A percentile compares a stretch with the other conserved stretches of the same genome.
These are phyloP conservation scores for Aotus griseimembra DNA, from an alignment of 2,797 vertebrate genomes.

Conservation along the genomic window DNA sequence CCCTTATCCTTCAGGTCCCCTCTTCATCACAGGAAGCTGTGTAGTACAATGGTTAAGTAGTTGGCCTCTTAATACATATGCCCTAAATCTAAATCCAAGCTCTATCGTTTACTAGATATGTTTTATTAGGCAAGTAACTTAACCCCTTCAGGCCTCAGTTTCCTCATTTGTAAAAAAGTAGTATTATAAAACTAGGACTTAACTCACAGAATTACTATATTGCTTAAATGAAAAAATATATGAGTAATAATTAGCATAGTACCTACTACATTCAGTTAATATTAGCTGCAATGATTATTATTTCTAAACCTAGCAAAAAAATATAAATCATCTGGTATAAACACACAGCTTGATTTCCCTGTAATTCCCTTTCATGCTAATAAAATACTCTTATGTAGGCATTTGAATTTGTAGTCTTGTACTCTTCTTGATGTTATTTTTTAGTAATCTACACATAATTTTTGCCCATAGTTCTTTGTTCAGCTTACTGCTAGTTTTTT, in stretches of 20 bases:
- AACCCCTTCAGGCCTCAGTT: background rate
- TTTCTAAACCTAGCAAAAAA: background rate
- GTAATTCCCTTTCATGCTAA: background rate
- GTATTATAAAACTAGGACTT: background rate
- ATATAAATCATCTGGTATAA: background rate
- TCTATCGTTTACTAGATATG: background rate
- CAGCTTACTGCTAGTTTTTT: background rate
- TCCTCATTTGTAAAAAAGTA: slow-evolving; percentile 27
- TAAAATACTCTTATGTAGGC: background rate
- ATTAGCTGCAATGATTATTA: slow-evolving; percentile 1
- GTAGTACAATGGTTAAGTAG: background rate
- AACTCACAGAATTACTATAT: background rate
- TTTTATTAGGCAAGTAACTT: background rate
- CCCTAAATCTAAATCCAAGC: background rate
- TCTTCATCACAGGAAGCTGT: background rate
- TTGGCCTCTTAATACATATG: background rate
- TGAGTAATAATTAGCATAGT: background rate
- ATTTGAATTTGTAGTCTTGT: background rate
- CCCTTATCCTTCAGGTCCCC: background rate
- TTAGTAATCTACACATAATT: background rate
- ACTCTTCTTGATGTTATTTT: background rate
- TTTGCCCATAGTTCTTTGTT: background rate
- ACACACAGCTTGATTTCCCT: background rate
- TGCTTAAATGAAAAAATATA: background rate
- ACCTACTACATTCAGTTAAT: background rate